These are phyloP conservation scores for Menidia beryllina DNA, from an alignment of 2,113 vertebrate species.

Conservation along the genomic window DNA sequence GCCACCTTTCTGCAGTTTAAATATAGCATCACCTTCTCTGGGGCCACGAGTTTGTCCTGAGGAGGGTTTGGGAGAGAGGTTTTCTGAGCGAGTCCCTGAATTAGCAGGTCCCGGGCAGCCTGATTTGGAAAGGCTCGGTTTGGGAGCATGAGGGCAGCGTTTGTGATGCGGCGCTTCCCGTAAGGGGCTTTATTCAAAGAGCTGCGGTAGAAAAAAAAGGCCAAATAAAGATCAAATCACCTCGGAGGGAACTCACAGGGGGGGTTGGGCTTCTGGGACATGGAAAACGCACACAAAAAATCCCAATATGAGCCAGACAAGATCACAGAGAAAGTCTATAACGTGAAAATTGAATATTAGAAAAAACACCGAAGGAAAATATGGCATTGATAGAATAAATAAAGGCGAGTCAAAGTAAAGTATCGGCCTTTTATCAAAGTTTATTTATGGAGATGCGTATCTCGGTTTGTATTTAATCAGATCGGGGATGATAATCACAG, in stretches of 20 bases:
- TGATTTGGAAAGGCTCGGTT: conserved; percentile 68
- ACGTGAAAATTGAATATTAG: neutral
- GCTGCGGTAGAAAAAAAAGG: conserved; percentile 51
- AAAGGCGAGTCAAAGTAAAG: neutral
- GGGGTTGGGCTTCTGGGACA: conserved; percentile 46
- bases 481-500: no score
- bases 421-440: neutral
- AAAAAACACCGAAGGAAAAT: neutral
- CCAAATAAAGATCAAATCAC: conserved; percentile 79
- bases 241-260: conserved; percentile 46
- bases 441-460: neutral
- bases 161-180: conserved; percentile 78
- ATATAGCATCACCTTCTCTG: conserved; percentile 78
- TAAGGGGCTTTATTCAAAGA: conserved; percentile 81
- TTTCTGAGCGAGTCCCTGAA: conserved; percentile 57
- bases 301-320: neutral
- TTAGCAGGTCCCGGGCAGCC: conserved; percentile 69
- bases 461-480: no score
- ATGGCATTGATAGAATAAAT: neutral
- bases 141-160: conserved; percentile 59
- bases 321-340: neutral
- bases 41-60: conserved; percentile 51
- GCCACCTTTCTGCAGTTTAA: conserved; percentile 84
- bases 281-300: conserved; percentile 39
- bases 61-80: conserved; percentile 48